Base-by-base conservation (phyloP, 1,140 invertebrate species). In the Atta colombica region DNA sequence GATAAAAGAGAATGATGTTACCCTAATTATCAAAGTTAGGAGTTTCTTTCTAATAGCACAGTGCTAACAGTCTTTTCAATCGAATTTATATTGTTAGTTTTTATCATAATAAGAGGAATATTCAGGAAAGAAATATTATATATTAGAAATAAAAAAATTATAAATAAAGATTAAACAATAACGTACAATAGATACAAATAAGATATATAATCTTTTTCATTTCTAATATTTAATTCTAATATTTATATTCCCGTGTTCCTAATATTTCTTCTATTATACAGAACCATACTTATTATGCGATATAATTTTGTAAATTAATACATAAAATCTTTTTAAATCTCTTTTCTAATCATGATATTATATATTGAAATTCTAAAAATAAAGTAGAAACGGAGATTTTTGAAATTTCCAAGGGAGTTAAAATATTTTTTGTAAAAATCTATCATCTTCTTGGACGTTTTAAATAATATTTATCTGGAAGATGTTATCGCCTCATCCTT, bases 1-100 rank as follows among this genome's bases (percentile, higher is more conserved):
- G 80, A 82, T 84, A 84, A 82, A 82, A n/a, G n/a, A 12, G 53
- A 51, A 49, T 25, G 45, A 49, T 74, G 39, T 84, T 45, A 84
- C 80, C 45, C 69, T 63, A 84, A 84, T 84, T 84, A 84, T 61
- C 68, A 60, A 60, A 81, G 31, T 25, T 14, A 25, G 25, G 28
- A 66, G 28, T 10, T n/a, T 21, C 39, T 6, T 63, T 58, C 39
- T 65, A 25, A 18, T 28, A 25, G 6, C 7, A 16, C 31, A 3
- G 10, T 14, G 16, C 31, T 55, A 69, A 31, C 14, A 7, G 21
- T 61, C 14, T 78, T 55, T 66, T n/a, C 6, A 66, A 49, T 45
- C 21, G 2, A 66, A 6, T 31, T 8, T 14, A 25, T 25, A 75
- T 61, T 58, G 16, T 51, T 31, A 21, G 14, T 16, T 77, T 77